A percentile compares a stretch with the other conserved stretches of the same genome.
Evolutionary conservation across 30 jellyfish, hydroid and myxozoan species (phyloP).

Genomic region (Morbakka virulenta): DNA sequence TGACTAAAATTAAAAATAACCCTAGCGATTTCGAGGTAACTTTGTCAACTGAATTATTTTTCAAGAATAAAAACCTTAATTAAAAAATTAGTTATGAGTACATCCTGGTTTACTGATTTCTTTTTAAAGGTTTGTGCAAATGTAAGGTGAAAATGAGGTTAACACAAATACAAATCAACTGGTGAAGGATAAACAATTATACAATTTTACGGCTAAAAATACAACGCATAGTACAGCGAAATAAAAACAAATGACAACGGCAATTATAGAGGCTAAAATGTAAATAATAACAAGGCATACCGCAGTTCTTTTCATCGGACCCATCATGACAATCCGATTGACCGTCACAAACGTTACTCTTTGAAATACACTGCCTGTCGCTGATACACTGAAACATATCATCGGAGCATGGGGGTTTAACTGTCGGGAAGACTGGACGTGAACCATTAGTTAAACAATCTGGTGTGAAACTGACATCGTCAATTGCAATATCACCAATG

Average conservation of each 20-base stretch:
- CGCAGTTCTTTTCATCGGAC: constrained; percentile 83
- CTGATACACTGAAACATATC: constrained; percentile 63
- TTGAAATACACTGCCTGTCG: constrained; percentile 51
- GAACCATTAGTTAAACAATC: constrained; percentile 91
- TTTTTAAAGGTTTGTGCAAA: no score
- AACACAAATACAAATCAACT: no score
- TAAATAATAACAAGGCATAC: no score
- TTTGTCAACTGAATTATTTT: no score
- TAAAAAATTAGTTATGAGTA: no score
- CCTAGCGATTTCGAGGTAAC: no score
- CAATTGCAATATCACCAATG: constrained; percentile 95
- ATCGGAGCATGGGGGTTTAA: constrained; percentile 65
- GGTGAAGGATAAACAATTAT: no score
- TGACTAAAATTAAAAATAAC: no score
- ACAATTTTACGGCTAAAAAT: no score
- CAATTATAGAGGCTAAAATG: not conserved
- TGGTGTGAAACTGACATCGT: constrained; percentile 88
- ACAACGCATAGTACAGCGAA: not conserved
- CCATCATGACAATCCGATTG: constrained; percentile 75
- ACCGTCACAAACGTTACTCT: constrained; percentile 63
- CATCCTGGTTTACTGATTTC: no score
- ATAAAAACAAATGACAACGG: not conserved
- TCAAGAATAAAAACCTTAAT: no score
- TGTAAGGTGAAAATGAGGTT: no score
- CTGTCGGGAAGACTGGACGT: constrained; percentile 93